phyloP scores from a whole-genome alignment of 2,888 invertebrate species.

The Baronia brevicornis region DNA sequence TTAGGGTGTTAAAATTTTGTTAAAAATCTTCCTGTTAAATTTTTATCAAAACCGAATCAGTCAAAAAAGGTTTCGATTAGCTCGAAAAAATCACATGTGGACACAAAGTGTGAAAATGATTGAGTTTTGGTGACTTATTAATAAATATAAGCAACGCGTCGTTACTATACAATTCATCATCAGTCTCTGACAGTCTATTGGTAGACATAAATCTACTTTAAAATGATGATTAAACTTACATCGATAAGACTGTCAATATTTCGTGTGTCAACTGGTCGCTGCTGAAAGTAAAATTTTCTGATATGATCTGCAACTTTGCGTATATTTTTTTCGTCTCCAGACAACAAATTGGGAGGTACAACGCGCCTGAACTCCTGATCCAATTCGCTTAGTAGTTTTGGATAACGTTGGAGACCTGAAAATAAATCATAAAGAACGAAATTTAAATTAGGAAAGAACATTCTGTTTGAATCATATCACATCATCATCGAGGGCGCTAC shows the following conservation, averaged over 20 bases:
- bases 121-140: no score
- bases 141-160: no score
- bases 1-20: no score
- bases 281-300: conserved; percentile 75
- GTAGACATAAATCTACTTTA: conserved; percentile 2
- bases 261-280: conserved; percentile 67
- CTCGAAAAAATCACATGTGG: no score
- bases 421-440: conserved; percentile 2
- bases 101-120: no score
- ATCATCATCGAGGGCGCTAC: no score
- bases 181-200: conserved; percentile 1
- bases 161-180: no score
- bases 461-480: no score
- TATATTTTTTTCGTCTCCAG: conserved; percentile 38
- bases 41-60: no score
- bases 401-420: conserved; percentile 75
- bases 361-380: conserved; percentile 75
- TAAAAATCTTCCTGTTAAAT: no score
- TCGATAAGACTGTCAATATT: conserved; percentile 76
- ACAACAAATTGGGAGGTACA: conserved; percentile 70
- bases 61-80: no score
- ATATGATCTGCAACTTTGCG: conserved; percentile 63
- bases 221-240: conserved; percentile 36
- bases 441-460: no score
- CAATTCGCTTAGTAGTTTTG: conserved; percentile 69